These are phyloP conservation scores for Chaetogeoica ovagalla DNA, from an alignment of 2,888 invertebrate species.

Conservation along the genomic window DNA sequence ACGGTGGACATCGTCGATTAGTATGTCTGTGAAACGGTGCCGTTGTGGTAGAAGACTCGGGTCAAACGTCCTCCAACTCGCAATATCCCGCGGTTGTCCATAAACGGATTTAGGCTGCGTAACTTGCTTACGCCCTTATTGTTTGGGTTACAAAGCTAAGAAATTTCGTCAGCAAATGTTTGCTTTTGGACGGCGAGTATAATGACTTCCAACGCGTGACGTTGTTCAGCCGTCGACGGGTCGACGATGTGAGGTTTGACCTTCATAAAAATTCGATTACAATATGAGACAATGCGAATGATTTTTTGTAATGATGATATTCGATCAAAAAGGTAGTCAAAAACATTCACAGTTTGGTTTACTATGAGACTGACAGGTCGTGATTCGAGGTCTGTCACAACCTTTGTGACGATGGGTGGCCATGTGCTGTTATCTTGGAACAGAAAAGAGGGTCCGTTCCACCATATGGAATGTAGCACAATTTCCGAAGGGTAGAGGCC, in stretches of 20 bases:
- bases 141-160: not conserved
- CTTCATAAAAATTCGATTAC: not conserved
- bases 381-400: not conserved
- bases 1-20: too few relatives aligned
- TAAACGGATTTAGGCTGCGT: not conserved
- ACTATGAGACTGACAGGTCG: not conserved
- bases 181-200: not conserved
- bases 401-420: not conserved
- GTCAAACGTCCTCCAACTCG: slow-evolving; percentile 27
- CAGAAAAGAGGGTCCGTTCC: not conserved
- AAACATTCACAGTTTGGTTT: not conserved
- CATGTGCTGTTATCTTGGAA: not conserved
- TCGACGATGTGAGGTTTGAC: not conserved
- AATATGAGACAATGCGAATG: too few relatives aligned
- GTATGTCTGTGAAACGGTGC: slow-evolving; percentile 16
- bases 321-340: too few relatives aligned
- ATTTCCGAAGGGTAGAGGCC: not conserved
- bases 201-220: not conserved
- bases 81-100: slow-evolving; percentile 1
- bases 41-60: slow-evolving; percentile 17
- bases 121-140: not conserved
- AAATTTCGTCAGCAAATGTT: not conserved
- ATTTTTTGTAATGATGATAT: too few relatives aligned
- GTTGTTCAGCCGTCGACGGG: not conserved
- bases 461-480: not conserved